Evolutionary conservation across 2,888 invertebrate genomes (phyloP).

Genomic region (Drosophila birchii): DNA sequence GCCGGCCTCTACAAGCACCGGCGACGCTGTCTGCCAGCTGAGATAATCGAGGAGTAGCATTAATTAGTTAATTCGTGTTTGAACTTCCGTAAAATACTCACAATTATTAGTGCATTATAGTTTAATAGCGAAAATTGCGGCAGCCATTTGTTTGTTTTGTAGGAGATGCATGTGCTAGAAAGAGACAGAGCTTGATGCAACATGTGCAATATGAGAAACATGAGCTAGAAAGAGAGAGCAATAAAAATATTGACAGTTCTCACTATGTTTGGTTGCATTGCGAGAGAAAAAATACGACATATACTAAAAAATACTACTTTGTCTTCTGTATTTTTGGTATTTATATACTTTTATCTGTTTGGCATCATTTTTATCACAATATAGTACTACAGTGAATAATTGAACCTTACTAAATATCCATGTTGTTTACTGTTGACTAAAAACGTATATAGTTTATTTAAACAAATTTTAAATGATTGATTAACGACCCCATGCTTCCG

Average conservation of each 20-base stretch:
- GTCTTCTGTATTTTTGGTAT: not conserved
- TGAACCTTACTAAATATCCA: not conserved
- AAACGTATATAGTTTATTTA: not conserved
- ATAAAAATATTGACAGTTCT: not conserved
- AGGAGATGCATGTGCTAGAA: not conserved
- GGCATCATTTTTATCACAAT: not conserved
- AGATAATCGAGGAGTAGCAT: constrained; percentile 21
- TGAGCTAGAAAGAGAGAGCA: not conserved
- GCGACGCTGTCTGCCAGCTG: constrained; percentile 53
- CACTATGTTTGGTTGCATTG: not conserved
- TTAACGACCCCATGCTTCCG: not conserved
- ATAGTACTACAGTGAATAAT: not conserved
- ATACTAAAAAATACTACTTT: not conserved
- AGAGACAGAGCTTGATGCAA: not conserved
- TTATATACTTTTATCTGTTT: not conserved
- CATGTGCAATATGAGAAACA: not conserved
- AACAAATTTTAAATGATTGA: not conserved
- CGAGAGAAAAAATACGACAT: not conserved
- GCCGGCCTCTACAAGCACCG: constrained; percentile 82
- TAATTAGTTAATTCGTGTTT: not conserved
- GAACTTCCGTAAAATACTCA: not conserved
- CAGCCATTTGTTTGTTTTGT: not conserved
- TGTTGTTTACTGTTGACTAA: not conserved
- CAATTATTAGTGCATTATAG: not conserved
- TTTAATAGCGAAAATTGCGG: not conserved